These are phyloP conservation scores for Xenops minutus DNA, from an alignment of 2,797 vertebrate species.

Conservation along the genomic window DNA sequence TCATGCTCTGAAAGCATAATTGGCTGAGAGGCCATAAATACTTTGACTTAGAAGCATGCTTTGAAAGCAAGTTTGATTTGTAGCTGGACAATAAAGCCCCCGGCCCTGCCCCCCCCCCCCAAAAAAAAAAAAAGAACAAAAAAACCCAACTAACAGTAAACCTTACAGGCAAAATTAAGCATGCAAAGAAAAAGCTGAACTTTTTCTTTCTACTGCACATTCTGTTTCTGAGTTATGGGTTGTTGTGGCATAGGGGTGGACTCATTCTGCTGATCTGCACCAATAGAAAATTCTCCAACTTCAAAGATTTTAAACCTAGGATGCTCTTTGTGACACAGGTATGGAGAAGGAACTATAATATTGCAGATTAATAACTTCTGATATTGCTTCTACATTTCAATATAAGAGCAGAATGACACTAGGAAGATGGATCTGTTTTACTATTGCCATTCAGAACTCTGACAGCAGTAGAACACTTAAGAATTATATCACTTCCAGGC, in stretches of 20 bases:
- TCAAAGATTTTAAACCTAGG: background rate
- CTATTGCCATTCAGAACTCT: background rate
- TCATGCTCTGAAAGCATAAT: background rate
- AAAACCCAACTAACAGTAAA: background rate
- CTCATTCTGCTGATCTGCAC: background rate
- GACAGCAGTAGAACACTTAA: background rate
- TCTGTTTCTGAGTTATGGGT: background rate
- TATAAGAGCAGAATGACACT: background rate
- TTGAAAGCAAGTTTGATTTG: background rate
- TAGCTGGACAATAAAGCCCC: background rate
- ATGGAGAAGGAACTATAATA: background rate
- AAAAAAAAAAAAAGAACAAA: background rate
- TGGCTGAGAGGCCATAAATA: background rate
- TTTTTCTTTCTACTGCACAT: background rate
- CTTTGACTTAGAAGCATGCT: background rate
- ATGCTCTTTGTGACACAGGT: background rate
- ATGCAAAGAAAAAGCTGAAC: background rate
- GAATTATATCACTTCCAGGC: background rate
- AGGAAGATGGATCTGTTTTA: background rate
- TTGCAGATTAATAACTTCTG: background rate
- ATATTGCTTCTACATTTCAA: background rate
- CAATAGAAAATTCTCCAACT: background rate
- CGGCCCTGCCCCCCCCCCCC: no score
- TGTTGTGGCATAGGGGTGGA: background rate
- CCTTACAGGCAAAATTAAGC: background rate